Evolutionary conservation across 1,140 invertebrate species (phyloP).

Genomic region (Leptopilina boulardi): DNA sequence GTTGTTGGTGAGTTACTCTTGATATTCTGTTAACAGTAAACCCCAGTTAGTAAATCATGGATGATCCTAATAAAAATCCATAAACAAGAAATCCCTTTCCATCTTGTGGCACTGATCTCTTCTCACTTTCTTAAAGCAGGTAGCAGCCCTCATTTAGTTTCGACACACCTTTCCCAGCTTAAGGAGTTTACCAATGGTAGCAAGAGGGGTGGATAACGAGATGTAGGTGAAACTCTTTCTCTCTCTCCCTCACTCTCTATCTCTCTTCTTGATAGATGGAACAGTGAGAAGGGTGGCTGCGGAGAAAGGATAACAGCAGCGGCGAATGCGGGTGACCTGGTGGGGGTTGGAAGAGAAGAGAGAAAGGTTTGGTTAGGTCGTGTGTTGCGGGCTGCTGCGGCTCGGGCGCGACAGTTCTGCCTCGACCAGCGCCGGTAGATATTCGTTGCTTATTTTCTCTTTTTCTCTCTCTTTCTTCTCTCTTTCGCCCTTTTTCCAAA

Average conservation of each 20-base stretch:
- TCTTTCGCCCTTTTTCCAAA: slow-evolving; percentile 30
- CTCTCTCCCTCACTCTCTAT: no score
- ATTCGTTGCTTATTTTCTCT: slow-evolving; percentile 56
- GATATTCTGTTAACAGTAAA: no score
- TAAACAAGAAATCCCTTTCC: not conserved
- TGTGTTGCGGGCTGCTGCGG: slow-evolving; percentile 75
- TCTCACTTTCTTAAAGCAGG: not conserved
- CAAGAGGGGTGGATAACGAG: slow-evolving; percentile 59
- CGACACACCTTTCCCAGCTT: slow-evolving; percentile 39
- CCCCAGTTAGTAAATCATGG: no score
- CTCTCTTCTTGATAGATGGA: slow-evolving; percentile 5
- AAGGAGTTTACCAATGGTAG: slow-evolving; percentile 52
- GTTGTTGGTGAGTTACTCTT: no score
- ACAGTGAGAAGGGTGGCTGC: slow-evolving; percentile 39
- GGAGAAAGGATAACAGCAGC: slow-evolving; percentile 41
- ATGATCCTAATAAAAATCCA: no score
- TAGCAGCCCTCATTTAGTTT: not conserved
- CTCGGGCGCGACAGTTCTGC: slow-evolving; percentile 76
- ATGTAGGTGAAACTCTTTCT: slow-evolving; percentile 63
- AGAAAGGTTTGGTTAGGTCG: slow-evolving; percentile 54
- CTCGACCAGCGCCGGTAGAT: slow-evolving; percentile 68
- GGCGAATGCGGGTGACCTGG: slow-evolving; percentile 30
- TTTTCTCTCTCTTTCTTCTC: slow-evolving; percentile 36
- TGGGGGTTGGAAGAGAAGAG: slow-evolving; percentile 49
- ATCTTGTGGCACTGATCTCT: not conserved